Conservation (phyloP, 2,888 invertebrate species). For the Coenonympha glycerion region DNA sequence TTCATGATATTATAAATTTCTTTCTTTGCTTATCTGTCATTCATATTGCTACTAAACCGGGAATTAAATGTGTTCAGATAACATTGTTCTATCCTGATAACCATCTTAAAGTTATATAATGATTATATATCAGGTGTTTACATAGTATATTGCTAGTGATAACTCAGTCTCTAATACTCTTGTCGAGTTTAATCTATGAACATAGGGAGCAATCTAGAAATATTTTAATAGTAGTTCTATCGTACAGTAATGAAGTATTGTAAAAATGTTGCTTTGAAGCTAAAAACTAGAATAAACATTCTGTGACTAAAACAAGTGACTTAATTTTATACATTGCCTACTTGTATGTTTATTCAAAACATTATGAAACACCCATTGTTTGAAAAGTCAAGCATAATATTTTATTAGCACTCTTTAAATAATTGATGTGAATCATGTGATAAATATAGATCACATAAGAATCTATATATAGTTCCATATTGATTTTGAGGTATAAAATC, state of each 20-base stretch:
- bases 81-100: background rate
- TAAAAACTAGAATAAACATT: too few relatives aligned
- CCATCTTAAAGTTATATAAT: background rate
- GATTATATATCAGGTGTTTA: background rate
- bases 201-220: too few relatives aligned
- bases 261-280: too few relatives aligned
- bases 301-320: too few relatives aligned
- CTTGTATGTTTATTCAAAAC: background rate
- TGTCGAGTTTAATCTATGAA: too few relatives aligned
- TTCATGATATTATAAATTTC: background rate
- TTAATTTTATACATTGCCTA: background rate
- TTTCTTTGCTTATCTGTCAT: conserved; percentile 2
- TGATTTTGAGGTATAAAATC: too few relatives aligned
- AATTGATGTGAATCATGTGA: too few relatives aligned
- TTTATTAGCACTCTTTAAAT: background rate
- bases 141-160: background rate
- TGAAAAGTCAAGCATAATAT: background rate
- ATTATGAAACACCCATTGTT: background rate
- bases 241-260: too few relatives aligned
- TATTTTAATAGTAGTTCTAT: too few relatives aligned
- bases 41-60: conserved; percentile 5
- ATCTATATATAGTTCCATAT: too few relatives aligned
- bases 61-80: conserved; percentile 22
- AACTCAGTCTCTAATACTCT: background rate
- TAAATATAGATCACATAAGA: too few relatives aligned